Base-by-base conservation (phyloP, 2,113 vertebrate species). In the Phycodurus eques region DNA sequence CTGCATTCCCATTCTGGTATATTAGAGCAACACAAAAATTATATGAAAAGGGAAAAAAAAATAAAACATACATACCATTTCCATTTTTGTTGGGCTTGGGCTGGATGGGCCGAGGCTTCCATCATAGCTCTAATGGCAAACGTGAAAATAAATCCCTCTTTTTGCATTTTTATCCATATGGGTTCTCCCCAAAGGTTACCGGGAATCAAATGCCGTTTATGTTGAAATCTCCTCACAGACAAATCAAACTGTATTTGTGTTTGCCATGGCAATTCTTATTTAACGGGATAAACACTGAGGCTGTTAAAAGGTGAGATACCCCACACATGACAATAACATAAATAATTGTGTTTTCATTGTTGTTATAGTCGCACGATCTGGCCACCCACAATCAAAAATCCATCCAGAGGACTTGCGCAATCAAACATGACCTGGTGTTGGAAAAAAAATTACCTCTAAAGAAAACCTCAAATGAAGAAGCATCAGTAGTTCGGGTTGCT, bases 1-100 rank as follows among this genome's bases (percentile, higher is more conserved):
- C 74, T 82, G 81, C 46, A 77, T 84, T 83, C 81, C 72, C 39
- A 76, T 78, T 77, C 39, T 71, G 44, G 54, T 13, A 83, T 80
- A 83, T 67, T 54, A 64, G 27, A 72, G 39, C 19, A 44, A 22
- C 10, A 27, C 33, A 9, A 62, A 71, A 72, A 69, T 68, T 62
- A 71, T 53, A 69, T 65, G 73, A 68, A n/a, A 71, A 69, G 68
- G 73, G 67, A 65, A 49, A 20, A 60, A n/a, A 22, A 31, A 61
- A 43, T n/a, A 12, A 61, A 10, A 19, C 39, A 43, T 42, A 64
- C 19, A 64, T 61, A 61, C 1, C 13, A 17, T 60, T 35, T 17
- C 31, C 31, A 17, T 35, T 61, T 27, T 61, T 61, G 14, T 31
- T 35, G 57, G 5, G 27, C 3, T 33, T 15, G 13, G 14, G 1